These are phyloP conservation scores for Ptilodon capucinus DNA, from an alignment of 2,888 invertebrate species.

Conservation along the genomic window DNA sequence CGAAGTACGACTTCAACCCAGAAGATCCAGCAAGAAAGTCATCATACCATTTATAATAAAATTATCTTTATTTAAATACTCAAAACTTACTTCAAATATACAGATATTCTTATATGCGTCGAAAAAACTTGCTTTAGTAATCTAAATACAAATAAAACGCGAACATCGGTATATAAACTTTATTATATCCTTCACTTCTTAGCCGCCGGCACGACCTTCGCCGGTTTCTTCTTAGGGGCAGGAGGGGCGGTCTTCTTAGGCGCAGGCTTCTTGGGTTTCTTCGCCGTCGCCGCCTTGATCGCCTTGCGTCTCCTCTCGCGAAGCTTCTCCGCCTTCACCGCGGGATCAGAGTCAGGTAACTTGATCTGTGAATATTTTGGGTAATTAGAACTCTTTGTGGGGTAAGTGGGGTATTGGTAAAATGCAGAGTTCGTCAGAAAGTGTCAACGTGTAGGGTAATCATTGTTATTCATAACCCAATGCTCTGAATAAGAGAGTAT, in stretches of 20 bases:
- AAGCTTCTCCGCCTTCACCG: constrained; percentile 75
- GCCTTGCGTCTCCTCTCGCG: constrained; percentile 76
- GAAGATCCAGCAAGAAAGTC: too few relatives aligned
- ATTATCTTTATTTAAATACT: too few relatives aligned
- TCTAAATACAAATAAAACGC: not conserved
- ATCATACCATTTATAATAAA: too few relatives aligned
- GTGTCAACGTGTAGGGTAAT: constrained; percentile 78
- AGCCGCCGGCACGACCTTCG: constrained; percentile 39
- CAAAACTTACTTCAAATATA: too few relatives aligned
- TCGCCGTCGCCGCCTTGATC: constrained; percentile 76
- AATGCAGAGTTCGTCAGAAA: constrained; percentile 43
- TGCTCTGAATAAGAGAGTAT: constrained; percentile 76
- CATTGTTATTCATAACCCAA: constrained; percentile 77
- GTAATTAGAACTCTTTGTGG: not conserved
- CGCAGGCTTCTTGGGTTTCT: constrained; percentile 79
- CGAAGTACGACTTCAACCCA: too few relatives aligned
- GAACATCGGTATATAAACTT: constrained; percentile 32
- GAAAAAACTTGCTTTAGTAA: too few relatives aligned
- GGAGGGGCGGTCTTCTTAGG: constrained; percentile 73
- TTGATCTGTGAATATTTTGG: constrained; percentile 64
- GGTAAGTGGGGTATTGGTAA: not conserved
- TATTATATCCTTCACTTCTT: constrained; percentile 53
- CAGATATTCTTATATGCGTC: too few relatives aligned
- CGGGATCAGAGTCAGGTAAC: constrained; percentile 67
- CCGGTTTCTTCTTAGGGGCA: constrained; percentile 63